Evolutionary conservation across 2,888 invertebrate species (phyloP), one percentile per base, ranked within the genome.

Genomic region (Caenorhabditis auriculariae): DNA sequence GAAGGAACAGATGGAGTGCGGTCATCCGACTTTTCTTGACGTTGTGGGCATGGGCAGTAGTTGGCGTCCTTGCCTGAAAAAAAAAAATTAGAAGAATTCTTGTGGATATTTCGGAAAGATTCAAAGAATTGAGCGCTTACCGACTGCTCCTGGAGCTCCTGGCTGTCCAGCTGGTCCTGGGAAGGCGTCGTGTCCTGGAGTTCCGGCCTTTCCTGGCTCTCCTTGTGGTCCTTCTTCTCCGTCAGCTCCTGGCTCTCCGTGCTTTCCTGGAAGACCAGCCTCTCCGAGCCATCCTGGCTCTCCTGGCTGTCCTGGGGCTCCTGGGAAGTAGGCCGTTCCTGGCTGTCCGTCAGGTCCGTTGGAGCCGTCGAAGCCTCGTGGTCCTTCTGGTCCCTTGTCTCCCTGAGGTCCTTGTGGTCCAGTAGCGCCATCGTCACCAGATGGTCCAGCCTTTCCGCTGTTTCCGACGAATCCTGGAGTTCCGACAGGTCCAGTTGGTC

Each of bases 231-330:
- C 69, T 23, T 60, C 52, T 42, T 61, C 63, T 52, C 72, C 72
- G 7, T 62, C 60, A 12, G 54, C 53, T 64, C 72, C 72, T 60
- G 66, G 64, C 38, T 68, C 63, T 54, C 72, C 72, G 26, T 63
- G 57, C 23, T 61, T 38, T 63, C 72, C 72, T 47, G 72, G 72
- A 48, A 60, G 57, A 39, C 72, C 72, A 27, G 49, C 45, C 47
- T 66, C 63, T 54, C 70, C 72, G 24, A 53, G 41, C 65, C 65
- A 64, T 61, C 72, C 72, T 50, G 68, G 68, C 46, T 60, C 60
- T 58, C 72, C 70, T 50, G 68, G 69, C 49, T 68, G 67, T 61
- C 72, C 72, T 43, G 66, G 64, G 7, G 60, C 57, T 64, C 69
- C 72, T 42, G 72, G 69, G 60, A 63, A 60, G 52, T 60, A 64